A percentile compares a stretch with the other conserved stretches of the same genome.
phyloP scores from a whole-genome alignment of 2,113 vertebrate genomes.

The Oplegnathus fasciatus region DNA sequence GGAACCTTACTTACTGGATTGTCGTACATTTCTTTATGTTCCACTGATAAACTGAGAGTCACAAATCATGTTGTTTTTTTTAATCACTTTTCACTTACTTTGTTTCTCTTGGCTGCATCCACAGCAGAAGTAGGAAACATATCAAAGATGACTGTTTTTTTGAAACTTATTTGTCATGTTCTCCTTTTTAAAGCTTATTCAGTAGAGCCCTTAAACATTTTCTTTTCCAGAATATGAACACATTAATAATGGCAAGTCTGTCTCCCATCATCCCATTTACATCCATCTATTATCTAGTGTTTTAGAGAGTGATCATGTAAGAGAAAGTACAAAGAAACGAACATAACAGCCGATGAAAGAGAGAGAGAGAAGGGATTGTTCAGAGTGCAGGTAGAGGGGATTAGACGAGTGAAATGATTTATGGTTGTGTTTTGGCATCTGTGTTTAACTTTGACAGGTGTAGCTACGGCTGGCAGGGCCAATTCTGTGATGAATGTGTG shows the following conservation, averaged over 20 bases:
- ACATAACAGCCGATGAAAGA: not conserved
- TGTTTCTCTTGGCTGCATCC: not conserved
- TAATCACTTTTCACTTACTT: not conserved
- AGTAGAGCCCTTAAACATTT: no score
- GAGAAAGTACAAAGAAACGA: not conserved
- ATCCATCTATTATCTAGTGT: not conserved
- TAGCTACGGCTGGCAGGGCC: conserved; percentile 95
- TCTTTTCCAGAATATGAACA: not conserved
- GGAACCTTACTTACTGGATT: not conserved
- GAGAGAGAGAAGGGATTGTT: not conserved
- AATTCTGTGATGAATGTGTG: conserved; percentile 94
- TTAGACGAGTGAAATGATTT: not conserved
- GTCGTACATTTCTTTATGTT: not conserved
- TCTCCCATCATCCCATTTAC: not conserved
- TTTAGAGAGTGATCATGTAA: not conserved
- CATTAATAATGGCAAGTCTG: not conserved
- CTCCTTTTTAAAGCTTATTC: not conserved
- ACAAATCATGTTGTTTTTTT: not conserved
- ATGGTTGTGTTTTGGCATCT: not conserved
- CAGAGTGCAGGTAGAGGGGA: not conserved
- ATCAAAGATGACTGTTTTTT: not conserved
- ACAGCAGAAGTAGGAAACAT: not conserved
- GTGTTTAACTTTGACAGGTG: conserved; percentile 85
- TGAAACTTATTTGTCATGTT: not conserved
- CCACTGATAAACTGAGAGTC: not conserved